Conservation (phyloP, 2,888 invertebrate genomes). For the Torymus tubicola region DNA sequence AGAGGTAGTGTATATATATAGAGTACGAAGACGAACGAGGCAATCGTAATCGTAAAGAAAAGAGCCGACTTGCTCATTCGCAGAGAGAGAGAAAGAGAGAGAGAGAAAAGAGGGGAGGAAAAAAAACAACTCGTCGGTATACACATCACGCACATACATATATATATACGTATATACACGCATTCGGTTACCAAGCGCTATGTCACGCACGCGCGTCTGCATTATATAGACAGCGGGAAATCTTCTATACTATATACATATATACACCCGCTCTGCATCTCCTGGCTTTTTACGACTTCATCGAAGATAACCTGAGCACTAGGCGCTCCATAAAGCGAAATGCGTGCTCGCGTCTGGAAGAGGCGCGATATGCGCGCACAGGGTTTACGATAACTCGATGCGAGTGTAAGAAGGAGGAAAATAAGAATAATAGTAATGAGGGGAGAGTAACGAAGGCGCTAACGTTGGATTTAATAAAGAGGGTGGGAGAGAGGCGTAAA, state of each 20-base stretch:
- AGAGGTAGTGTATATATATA: background rate
- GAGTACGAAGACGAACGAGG: background rate
- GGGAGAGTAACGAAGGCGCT: no score
- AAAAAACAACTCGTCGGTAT: constrained; percentile 21
- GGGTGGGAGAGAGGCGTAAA: no score
- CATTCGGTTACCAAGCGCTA: constrained; percentile 35
- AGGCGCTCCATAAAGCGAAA: constrained; percentile 48
- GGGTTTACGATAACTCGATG: constrained; percentile 49
- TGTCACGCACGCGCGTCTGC: background rate
- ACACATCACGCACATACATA: background rate
- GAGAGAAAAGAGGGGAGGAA: no score
- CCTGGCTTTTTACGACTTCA: constrained; percentile 53
- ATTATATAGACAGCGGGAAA: constrained; percentile 1
- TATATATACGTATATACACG: background rate
- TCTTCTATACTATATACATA: background rate
- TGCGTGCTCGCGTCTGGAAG: constrained; percentile 30
- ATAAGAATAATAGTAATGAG: no score
- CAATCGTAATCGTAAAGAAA: constrained; percentile 51
- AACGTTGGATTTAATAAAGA: no score
- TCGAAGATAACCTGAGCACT: constrained; percentile 44
- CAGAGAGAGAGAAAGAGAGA: background rate
- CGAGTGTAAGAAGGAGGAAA: background rate
- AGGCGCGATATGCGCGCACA: constrained; percentile 29
- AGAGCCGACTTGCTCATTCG: constrained; percentile 3
- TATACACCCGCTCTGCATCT: background rate